phyloP scores from a whole-genome alignment of 2,888 invertebrate species.

The Celastrina argiolus region DNA sequence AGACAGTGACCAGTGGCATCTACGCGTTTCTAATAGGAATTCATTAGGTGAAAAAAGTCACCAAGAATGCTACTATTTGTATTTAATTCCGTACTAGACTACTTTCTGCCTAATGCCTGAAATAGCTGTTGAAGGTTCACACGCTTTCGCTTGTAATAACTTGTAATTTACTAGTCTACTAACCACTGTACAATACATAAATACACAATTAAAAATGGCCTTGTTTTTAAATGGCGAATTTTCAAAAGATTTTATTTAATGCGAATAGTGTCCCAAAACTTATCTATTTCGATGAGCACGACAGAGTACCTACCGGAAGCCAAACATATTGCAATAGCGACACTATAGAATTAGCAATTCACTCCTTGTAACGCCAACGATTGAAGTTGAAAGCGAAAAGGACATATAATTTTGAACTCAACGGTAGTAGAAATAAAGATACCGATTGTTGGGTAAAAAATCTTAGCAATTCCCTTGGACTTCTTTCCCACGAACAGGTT shows the following conservation, averaged over 20 bases:
- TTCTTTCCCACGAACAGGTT: conserved; percentile 42
- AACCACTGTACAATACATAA: conserved; percentile 8
- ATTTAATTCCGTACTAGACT: conserved; percentile 26
- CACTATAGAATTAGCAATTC: conserved; percentile 40
- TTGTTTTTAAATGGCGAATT: not conserved
- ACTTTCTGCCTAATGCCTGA: conserved; percentile 30
- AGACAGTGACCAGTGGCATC: not conserved
- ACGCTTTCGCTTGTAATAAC: conserved; percentile 28
- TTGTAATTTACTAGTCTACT: not conserved
- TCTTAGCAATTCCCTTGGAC: conserved; percentile 29
- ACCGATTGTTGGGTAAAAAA: not conserved
- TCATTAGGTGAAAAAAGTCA: conserved; percentile 24
- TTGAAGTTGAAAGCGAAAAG: conserved; percentile 4
- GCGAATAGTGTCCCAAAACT: not conserved
- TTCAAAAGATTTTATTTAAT: not conserved
- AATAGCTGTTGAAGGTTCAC: conserved; percentile 28
- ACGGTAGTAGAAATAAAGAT: conserved; percentile 25
- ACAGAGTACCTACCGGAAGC: conserved; percentile 39
- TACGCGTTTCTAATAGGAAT: not conserved
- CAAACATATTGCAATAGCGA: conserved; percentile 38
- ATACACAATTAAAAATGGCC: not conserved
- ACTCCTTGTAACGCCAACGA: conserved; percentile 32
- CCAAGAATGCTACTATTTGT: conserved; percentile 23
- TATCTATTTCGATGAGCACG: conserved; percentile 21
- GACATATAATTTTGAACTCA: conserved; percentile 28